phyloP scores from a whole-genome alignment of 2,113 vertebrate genomes.

The Mugil cephalus region DNA sequence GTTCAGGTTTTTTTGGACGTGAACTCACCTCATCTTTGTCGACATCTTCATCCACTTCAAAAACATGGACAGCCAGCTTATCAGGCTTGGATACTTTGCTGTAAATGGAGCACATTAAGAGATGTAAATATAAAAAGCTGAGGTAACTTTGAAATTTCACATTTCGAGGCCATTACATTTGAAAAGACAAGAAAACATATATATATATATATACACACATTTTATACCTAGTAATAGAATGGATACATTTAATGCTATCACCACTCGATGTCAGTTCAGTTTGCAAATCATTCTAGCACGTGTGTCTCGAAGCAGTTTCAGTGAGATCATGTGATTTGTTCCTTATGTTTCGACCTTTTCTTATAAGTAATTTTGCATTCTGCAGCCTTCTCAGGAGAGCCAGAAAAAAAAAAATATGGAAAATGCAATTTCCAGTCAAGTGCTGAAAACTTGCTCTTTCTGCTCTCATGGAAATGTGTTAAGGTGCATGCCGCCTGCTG shows the following conservation, averaged over 20 bases:
- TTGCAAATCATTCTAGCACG: conserved; percentile 22
- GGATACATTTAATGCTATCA: too few species aligned
- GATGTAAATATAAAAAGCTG: neutral
- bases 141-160: too few species aligned
- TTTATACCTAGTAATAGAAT: too few species aligned
- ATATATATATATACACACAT: too few species aligned
- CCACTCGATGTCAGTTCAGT: conserved; percentile 19
- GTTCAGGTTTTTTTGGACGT: neutral
- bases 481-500: conserved; percentile 24
- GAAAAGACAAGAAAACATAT: too few species aligned
- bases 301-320: conserved; percentile 6
- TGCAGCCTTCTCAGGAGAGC: conserved; percentile 14
- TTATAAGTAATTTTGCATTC: conserved; percentile 26
- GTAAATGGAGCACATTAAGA: conserved; percentile 33
- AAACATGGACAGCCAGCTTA: conserved; percentile 95
- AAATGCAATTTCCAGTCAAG: conserved; percentile 33
- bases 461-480: conserved; percentile 16
- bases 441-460: conserved; percentile 7
- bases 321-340: conserved; percentile 10
- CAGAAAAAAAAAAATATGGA: neutral
- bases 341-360: neutral
- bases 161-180: too few species aligned
- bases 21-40: conserved; percentile 97
- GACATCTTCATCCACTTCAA: conserved; percentile 98
- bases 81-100: conserved; percentile 93